Evolutionary conservation across 2,113 vertebrate species (phyloP).

Genomic region (Glareola pratincola): DNA sequence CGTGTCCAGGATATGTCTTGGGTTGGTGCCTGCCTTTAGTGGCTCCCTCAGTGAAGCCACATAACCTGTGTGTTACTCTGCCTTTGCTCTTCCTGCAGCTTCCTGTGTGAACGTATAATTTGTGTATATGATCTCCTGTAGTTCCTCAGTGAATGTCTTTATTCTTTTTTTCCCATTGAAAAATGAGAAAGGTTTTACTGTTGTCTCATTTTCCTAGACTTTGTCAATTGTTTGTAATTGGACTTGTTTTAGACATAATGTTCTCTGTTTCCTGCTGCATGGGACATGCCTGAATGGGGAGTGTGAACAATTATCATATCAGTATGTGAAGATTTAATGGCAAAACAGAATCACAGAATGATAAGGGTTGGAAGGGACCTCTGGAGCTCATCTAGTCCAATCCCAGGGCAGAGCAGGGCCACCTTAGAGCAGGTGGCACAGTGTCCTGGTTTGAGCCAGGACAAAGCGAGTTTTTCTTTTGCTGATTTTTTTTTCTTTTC

Average conservation of each 20-base stretch:
- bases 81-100: neutral
- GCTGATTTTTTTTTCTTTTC: too few relatives aligned
- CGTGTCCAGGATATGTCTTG: neutral
- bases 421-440: too few relatives aligned
- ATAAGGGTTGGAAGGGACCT: too few relatives aligned
- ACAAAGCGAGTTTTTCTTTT: too few relatives aligned
- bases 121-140: neutral
- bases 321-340: neutral
- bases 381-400: too few relatives aligned
- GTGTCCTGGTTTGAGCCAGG: too few relatives aligned
- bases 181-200: neutral
- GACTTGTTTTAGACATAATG: neutral
- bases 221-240: neutral
- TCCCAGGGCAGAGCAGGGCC: too few relatives aligned
- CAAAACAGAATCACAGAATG: neutral
- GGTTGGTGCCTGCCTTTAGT: neutral
- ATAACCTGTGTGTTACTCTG: rapidly evolving
- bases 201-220: neutral
- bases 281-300: neutral
- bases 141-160: neutral
- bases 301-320: neutral
- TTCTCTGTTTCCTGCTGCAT: neutral
- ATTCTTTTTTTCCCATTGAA: neutral
- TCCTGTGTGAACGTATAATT: neutral
- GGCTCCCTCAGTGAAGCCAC: neutral